These are phyloP conservation scores for Acyrthosiphon pisum DNA, from an alignment of 1,140 invertebrate species.

Conservation along the genomic window DNA sequence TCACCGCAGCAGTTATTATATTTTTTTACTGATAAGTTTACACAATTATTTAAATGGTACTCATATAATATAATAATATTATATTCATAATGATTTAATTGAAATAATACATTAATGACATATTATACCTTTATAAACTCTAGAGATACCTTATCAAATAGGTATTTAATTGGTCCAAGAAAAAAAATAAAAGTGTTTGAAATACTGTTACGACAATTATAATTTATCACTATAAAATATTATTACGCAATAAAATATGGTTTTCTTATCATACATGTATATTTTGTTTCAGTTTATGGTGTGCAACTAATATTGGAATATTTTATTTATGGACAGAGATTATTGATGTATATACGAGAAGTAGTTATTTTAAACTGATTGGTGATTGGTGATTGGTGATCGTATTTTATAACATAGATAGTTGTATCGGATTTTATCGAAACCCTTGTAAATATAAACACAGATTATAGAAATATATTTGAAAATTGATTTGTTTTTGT, in stretches of 20 bases:
- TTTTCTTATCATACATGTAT: background rate
- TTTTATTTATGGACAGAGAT: background rate
- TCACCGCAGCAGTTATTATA: background rate
- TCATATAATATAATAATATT: background rate
- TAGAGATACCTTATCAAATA: background rate
- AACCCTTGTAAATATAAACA: background rate
- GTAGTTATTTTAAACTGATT: background rate
- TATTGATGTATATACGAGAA: background rate
- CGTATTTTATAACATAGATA: background rate
- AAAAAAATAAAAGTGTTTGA: background rate
- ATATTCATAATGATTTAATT: background rate
- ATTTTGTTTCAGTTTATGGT: background rate
- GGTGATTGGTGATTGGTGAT: background rate
- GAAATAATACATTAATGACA: background rate
- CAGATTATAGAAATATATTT: background rate
- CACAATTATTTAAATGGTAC: background rate
- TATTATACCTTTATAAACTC: background rate
- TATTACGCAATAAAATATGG: background rate
- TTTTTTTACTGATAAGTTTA: background rate
- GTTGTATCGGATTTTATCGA: background rate
- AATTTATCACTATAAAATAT: background rate
- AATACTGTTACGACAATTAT: background rate
- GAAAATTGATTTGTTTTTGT: background rate
- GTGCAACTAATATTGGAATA: background rate
- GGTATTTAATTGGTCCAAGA: background rate